Evolutionary conservation across 2,797 vertebrate genomes (phyloP).

Genomic region (Hippopotamyrus pictus): DNA sequence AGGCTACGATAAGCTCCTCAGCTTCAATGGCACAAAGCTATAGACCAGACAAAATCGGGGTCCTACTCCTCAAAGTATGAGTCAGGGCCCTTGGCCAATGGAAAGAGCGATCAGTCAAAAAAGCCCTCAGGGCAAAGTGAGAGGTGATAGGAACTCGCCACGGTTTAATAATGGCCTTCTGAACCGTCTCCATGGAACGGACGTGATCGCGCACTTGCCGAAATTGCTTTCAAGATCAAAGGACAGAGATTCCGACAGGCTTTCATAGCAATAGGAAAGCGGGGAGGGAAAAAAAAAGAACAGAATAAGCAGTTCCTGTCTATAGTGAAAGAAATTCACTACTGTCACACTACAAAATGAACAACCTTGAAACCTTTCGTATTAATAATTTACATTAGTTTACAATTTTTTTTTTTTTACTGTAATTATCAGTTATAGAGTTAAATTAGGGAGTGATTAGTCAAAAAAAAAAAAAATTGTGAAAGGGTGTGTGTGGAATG

Average conservation of each 20-base stretch:
- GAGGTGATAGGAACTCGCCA: neutral
- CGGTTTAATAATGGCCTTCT: neutral
- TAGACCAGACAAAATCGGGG: neutral
- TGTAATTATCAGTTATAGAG: neutral
- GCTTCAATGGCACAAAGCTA: neutral
- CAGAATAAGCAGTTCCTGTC: neutral
- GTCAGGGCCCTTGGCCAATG: neutral
- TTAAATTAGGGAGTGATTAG: neutral
- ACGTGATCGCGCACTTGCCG: neutral
- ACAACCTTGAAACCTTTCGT: neutral
- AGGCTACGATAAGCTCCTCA: neutral
- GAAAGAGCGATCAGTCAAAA: neutral
- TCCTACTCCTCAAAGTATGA: neutral
- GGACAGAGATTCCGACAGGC: neutral
- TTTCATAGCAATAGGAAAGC: neutral
- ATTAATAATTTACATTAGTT: neutral
- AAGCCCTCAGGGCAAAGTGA: neutral
- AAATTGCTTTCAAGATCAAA: slow-evolving; percentile 14
- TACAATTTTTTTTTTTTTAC: neutral
- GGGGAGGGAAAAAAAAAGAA: neutral
- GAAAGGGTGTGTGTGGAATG: neutral
- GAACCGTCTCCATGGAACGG: neutral
- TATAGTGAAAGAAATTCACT: neutral
- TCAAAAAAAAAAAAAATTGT: neutral
- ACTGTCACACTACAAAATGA: neutral